Percentiles rank a stretch among this genome's conserved stretches.
These are phyloP conservation scores for Leptinotarsa undecemlineata DNA, from an alignment of 1,140 invertebrate genomes.

Conservation along the genomic window DNA sequence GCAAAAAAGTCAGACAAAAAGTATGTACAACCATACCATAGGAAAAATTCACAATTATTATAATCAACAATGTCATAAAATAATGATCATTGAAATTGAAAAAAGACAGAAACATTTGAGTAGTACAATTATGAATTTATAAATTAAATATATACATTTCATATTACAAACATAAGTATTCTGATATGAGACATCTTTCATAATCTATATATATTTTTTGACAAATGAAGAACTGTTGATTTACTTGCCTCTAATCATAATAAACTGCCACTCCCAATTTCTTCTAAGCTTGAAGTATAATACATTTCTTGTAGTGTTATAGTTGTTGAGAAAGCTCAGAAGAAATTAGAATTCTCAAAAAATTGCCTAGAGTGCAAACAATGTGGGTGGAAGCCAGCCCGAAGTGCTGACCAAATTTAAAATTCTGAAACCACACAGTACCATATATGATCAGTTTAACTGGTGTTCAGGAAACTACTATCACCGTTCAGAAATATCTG, in stretches of 20 bases:
- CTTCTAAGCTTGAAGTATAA: neutral
- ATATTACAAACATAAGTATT: slow-evolving; percentile 42
- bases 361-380: slow-evolving; percentile 73
- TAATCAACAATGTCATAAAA: slow-evolving; percentile 37
- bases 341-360: neutral
- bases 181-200: slow-evolving; percentile 40
- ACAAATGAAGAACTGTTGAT: slow-evolving; percentile 33
- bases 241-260: slow-evolving; percentile 41
- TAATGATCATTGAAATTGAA: slow-evolving; percentile 34
- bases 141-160: slow-evolving; percentile 40
- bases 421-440: slow-evolving; percentile 47
- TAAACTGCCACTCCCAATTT: slow-evolving; percentile 18
- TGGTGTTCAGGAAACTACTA: neutral
- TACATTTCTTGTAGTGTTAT: too few relatives aligned
- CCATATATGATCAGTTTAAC: slow-evolving; percentile 36
- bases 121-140: slow-evolving; percentile 22
- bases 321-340: neutral
- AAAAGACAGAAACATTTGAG: slow-evolving; percentile 8
- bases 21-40: slow-evolving; percentile 53
- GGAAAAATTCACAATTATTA: slow-evolving; percentile 26
- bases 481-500: too few relatives aligned
- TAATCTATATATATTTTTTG: slow-evolving; percentile 31
- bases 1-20: slow-evolving; percentile 43
- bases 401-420: slow-evolving; percentile 28
- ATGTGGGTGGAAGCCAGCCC: slow-evolving; percentile 84